Evolutionary conservation across 2,888 invertebrate species (phyloP).

Genomic region (Netelia melanura): DNA sequence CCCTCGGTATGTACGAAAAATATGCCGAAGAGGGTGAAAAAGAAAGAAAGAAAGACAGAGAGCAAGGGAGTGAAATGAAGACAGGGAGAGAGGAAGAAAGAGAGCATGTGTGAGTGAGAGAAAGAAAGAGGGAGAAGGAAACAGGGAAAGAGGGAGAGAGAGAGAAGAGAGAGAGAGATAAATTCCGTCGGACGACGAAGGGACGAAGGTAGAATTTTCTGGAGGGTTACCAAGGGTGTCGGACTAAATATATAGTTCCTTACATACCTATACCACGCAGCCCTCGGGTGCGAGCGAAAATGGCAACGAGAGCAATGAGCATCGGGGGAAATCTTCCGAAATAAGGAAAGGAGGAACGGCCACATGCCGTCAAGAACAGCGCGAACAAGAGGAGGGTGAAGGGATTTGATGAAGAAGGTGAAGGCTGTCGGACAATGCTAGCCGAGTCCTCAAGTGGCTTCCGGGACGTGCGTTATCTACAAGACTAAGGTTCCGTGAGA

Average conservation of each 20-base stretch:
- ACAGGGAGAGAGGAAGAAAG: background rate
- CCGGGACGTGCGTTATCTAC: constrained; percentile 69
- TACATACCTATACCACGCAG: constrained; percentile 7
- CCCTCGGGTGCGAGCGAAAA: constrained; percentile 62
- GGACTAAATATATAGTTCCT: constrained; percentile 28
- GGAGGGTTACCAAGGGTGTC: constrained; percentile 60
- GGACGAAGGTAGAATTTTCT: constrained; percentile 13
- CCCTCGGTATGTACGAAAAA: background rate
- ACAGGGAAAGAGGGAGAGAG: background rate
- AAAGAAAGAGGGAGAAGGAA: background rate
- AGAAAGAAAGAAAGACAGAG: background rate
- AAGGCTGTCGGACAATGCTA: constrained; percentile 16
- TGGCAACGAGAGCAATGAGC: constrained; percentile 76
- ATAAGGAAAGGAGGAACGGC: constrained; percentile 69
- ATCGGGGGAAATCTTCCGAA: constrained; percentile 81
- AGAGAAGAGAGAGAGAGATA: background rate
- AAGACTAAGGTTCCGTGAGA: constrained; percentile 4
- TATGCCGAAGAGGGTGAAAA: background rate
- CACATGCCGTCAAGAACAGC: constrained; percentile 37
- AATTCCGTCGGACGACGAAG: constrained; percentile 8
- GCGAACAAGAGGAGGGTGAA: constrained; percentile 37
- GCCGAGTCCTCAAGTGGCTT: constrained; percentile 70
- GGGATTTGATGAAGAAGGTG: constrained; percentile 40
- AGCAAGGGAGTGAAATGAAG: too few species aligned
- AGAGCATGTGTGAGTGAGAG: background rate